Conservation (phyloP, 2,113 vertebrate species). For the Mohoua ochrocephala region DNA sequence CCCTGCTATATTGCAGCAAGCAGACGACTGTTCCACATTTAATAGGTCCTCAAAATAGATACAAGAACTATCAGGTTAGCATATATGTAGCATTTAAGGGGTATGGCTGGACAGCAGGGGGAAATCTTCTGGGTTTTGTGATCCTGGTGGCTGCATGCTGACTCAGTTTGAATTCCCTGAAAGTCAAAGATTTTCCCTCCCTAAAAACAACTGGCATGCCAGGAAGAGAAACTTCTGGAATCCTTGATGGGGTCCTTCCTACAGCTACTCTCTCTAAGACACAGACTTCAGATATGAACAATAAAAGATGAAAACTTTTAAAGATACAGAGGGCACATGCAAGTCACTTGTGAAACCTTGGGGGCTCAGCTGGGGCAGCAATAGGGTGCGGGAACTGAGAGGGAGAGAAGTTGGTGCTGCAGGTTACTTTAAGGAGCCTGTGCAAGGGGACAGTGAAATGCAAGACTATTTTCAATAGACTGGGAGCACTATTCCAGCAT, state of each 20-base stretch:
- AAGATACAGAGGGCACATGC: not conserved
- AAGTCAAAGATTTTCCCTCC: not conserved
- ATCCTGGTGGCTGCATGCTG: not conserved
- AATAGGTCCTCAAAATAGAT: not conserved
- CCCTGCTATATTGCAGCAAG: not conserved
- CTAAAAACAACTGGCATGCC: not conserved
- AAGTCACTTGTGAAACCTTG: not conserved
- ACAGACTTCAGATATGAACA: not conserved
- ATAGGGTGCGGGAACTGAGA: not conserved
- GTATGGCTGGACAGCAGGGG: not conserved
- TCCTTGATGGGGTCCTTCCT: not conserved
- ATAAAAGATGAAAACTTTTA: not conserved
- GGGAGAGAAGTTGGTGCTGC: not conserved
- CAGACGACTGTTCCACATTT: not conserved
- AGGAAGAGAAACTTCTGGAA: not conserved
- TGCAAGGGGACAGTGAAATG: not conserved
- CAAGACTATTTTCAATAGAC: not conserved
- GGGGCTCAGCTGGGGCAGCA: not conserved
- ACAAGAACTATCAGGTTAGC: not conserved
- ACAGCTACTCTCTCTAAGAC: not conserved
- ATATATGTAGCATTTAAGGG: not conserved
- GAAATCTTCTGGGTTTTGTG: not conserved
- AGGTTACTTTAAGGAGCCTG: not conserved
- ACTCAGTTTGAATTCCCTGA: not conserved
- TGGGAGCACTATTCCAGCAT: not conserved